Base-by-base conservation (phyloP, 92 coral and sea anemone genomes). In the Phenganax marumi region DNA sequence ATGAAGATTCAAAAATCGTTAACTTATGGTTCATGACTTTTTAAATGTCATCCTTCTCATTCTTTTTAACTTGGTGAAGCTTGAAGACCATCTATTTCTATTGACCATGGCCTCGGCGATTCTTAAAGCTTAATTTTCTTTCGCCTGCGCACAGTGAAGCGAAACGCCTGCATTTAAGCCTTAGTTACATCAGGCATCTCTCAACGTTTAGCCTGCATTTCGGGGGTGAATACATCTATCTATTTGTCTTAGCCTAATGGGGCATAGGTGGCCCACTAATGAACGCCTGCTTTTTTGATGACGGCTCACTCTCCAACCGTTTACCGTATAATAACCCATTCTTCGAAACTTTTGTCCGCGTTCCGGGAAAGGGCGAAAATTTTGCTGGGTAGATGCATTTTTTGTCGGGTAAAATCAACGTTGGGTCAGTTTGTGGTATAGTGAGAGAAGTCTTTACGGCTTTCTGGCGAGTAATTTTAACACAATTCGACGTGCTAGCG, bases 281-380 rank as follows among this genome's bases (percentile, higher is more conserved):
- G 47, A 77, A 77, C 33, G 71, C 16, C 71, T 77, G 70, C 68
- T 91, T 87, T 85, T 86, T 95, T 0, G 87, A 23, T 8, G 16
- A n/a, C 9, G 68, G 39, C 43, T 77, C 84, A 49, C 86, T 89
- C 24, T 86, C 90, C 23, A 95, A 88, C 70, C 91, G 77, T 60
- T 90, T 90, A 18, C 93, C 92, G 79, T 95, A 95, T 8, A 95
- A 85, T 71, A 95, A 89, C 60, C 90, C 86, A 62, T 97, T 92
- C 56, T 97, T 88, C 12, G 79, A 84, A 0, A 89, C 85, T 49
- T 80, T 83, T 73, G 90, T 91, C 77, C 85, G 89, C 47, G 93
- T 80, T 80, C 91, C 97, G 13, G 98, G 97, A 55, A 95, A 95
- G 6, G 98, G 98, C 24, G 81, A 88, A 62, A 95, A 95, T 66